These are phyloP conservation scores for Metallyticus violacea DNA, from an alignment of 2,888 invertebrate genomes.

Conservation along the genomic window DNA sequence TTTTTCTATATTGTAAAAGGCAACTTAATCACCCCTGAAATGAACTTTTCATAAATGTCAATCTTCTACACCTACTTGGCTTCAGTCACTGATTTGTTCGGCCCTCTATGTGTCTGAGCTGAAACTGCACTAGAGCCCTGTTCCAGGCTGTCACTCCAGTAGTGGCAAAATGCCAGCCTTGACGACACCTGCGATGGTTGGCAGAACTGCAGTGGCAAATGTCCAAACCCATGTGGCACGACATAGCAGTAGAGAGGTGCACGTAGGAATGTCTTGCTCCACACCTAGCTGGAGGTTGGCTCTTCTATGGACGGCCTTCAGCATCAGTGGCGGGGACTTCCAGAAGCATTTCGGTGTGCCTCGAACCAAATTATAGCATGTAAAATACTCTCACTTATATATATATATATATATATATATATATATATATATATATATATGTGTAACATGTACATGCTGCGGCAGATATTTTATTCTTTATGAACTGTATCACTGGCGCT, in stretches of 20 bases:
- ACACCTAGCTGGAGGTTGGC: not conserved
- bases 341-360: not conserved
- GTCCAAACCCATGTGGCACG: conserved; percentile 5
- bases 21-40: no score
- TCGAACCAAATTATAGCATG: not conserved
- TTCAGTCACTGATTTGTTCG: not conserved
- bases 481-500: no score
- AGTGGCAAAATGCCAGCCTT: not conserved
- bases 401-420: no score
- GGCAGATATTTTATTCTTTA: no score
- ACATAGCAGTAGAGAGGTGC: not conserved
- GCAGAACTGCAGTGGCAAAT: conserved; percentile 13
- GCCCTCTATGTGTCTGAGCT: not conserved
- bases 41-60: not conserved
- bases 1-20: no score
- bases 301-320: no score
- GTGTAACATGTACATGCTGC: no score
- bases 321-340: not conserved
- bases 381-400: no score
- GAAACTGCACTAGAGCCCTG: not conserved
- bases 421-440: no score
- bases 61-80: no score
- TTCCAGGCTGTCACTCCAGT: no score
- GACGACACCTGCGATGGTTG: not conserved
- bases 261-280: not conserved